These are phyloP conservation scores for Hoplodrina blanda DNA, from an alignment of 2,888 invertebrate genomes.

Conservation along the genomic window DNA sequence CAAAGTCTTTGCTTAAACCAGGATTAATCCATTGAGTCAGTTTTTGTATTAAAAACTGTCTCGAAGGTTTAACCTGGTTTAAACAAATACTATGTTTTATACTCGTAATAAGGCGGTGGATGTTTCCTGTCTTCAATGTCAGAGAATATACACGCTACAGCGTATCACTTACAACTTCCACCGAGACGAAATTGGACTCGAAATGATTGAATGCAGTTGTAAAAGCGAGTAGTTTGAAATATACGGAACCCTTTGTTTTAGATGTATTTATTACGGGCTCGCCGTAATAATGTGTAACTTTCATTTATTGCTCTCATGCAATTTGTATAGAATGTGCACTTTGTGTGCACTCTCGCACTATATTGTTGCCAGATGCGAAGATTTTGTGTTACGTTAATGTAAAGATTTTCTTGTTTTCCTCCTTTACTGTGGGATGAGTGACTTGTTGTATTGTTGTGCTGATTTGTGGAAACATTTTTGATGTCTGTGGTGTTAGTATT, in stretches of 20 bases:
- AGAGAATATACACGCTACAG: slow-evolving; percentile 56
- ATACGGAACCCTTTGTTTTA: slow-evolving; percentile 77
- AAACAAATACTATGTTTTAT: no score
- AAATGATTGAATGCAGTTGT: slow-evolving; percentile 90
- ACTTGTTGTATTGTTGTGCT: slow-evolving; percentile 27
- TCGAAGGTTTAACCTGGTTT: no score
- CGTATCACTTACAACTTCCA: slow-evolving; percentile 62
- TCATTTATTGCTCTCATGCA: slow-evolving; percentile 61
- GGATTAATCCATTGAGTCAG: no score
- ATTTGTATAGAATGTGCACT: slow-evolving; percentile 55
- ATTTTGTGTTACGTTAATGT: slow-evolving; percentile 44
- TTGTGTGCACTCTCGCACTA: slow-evolving; percentile 24
- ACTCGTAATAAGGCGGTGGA: no score
- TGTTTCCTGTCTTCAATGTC: no score
- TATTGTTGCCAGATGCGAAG: slow-evolving; percentile 48
- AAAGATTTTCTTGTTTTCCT: slow-evolving; percentile 36
- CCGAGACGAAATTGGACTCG: slow-evolving; percentile 84
- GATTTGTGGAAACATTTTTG: slow-evolving; percentile 22
- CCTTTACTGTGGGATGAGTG: slow-evolving; percentile 35
- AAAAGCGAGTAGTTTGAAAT: slow-evolving; percentile 84
- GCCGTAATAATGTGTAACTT: slow-evolving; percentile 68
- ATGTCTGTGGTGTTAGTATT: neutral
- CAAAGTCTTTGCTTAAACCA: no score
- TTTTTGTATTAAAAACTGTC: no score
- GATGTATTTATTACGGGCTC: slow-evolving; percentile 71